Evolutionary conservation across 2,888 invertebrate genomes (phyloP).

Genomic region (Caenorhabditis sp.): DNA sequence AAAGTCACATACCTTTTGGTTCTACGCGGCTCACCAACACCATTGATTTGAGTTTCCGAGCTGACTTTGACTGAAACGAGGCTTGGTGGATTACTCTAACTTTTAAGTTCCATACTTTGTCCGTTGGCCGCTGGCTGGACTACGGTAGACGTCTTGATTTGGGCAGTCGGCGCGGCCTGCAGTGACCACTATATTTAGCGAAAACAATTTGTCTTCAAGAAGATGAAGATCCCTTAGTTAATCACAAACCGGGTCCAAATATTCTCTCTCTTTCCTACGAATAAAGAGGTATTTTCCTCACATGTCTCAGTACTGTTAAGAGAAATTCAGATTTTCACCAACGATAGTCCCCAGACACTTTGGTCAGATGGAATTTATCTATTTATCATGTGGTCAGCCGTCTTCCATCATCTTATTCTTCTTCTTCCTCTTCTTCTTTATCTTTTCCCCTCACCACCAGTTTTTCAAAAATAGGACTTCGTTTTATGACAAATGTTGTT

Average conservation of each 20-base stretch:
- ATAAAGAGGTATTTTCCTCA: no score
- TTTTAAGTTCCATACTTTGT: conserved; percentile 16
- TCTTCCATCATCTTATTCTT: background rate
- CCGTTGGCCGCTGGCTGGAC: conserved; percentile 45
- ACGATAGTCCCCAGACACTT: conserved; percentile 28
- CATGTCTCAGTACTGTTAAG: background rate
- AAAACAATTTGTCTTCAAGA: background rate
- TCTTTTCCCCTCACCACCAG: conserved; percentile 10
- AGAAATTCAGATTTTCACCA: conserved; percentile 29
- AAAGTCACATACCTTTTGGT: conserved; percentile 40
- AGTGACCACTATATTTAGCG: conserved; percentile 29
- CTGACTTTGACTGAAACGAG: conserved; percentile 34
- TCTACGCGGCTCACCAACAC: conserved; percentile 5
- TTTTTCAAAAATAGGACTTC: conserved; percentile 29
- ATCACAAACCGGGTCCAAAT: background rate
- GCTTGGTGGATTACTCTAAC: background rate
- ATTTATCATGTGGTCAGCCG: conserved; percentile 38
- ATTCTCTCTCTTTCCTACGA: background rate
- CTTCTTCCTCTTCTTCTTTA: background rate
- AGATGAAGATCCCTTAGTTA: background rate
- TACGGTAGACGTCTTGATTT: conserved; percentile 38
- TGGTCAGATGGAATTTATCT: conserved; percentile 31
- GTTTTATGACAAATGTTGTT: conserved; percentile 26
- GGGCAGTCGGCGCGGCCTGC: conserved; percentile 51
- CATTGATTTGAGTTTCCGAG: conserved; percentile 31